Evolutionary conservation across 2,888 invertebrate species (phyloP).

Genomic region (Ophonus ardosiacus): DNA sequence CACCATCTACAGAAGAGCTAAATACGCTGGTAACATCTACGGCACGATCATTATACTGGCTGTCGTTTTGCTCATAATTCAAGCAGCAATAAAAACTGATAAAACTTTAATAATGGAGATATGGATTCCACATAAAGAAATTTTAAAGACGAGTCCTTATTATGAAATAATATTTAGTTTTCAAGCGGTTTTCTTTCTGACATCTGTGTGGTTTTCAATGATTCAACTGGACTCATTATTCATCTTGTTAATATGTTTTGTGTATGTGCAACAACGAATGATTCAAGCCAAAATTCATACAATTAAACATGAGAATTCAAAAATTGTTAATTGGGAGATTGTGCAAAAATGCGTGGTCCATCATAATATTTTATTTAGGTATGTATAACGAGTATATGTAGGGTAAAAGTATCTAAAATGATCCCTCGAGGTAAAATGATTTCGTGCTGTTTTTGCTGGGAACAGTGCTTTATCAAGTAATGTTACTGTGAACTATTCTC

Average conservation of each 20-base stretch:
- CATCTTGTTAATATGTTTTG: constrained; percentile 9
- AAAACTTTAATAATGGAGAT: constrained; percentile 8
- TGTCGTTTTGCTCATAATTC: not conserved
- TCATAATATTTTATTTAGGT: constrained; percentile 38
- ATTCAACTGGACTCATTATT: too few species aligned
- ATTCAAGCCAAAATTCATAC: not conserved
- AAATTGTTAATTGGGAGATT: not conserved
- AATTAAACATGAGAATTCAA: too few species aligned
- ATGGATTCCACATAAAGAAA: constrained; percentile 25
- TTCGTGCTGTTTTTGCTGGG: too few species aligned
- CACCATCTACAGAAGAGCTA: not conserved
- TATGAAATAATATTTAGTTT: constrained; percentile 35
- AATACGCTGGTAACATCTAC: not conserved
- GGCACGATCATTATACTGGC: not conserved
- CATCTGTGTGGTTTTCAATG: not conserved
- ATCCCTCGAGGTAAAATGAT: too few species aligned
- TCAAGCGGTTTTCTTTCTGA: not conserved
- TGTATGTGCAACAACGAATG: constrained; percentile 38
- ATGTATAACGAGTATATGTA: too few species aligned
- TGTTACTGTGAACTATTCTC: too few species aligned
- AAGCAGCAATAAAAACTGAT: not conserved
- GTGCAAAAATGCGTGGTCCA: constrained; percentile 18
- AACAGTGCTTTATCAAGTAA: too few species aligned
- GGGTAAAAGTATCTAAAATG: too few species aligned
- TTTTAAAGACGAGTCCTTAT: constrained; percentile 16